Base-by-base conservation (phyloP, 1,140 invertebrate genomes). In the Spodoptera frugiperda region DNA sequence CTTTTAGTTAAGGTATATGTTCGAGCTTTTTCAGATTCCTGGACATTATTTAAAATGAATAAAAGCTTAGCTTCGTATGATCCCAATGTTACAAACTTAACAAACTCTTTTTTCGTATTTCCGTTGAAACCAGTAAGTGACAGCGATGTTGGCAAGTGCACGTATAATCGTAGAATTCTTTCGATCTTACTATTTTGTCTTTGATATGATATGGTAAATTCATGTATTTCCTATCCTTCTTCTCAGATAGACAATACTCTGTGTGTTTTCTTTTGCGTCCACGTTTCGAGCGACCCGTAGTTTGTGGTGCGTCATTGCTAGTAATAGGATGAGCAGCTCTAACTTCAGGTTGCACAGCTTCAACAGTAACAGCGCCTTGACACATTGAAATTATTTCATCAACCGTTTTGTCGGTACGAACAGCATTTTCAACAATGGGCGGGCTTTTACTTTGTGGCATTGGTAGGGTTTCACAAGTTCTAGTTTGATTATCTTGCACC, bases 21-120 rank as follows among this genome's bases (percentile, higher is more conserved):
- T 51, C 73, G 57, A 75, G 72, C 73, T 65, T 75, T 65, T 65
- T 75, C 48, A 51, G 73, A 68, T 68, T 67, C 74, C 15, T 76
- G 44, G 15, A 76, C 61, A 76, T 67, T 76, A 63, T 63, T 75
- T 14, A 75, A 68, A 71, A 77, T 77, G 21, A 57, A 77, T 72
- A 78, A 78, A 48, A 63, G 54, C 57, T 78, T 68, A 68, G 76
- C 68, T 78, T 78, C 76, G 53, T 78, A 73, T 25, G 77, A 78
- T 33, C 68, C 77, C 49, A 78, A 73, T 39, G 70, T 73, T 53
- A 73, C 49, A 65, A 73, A 73, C 55, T 51, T 78, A 54, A 73
- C 48, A 67, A 78, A 78, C 68, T 78, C 77, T 78, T 73, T 54
- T 78, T 51, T 67, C 77, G 46, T 73, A 25, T 78, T 55, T 73